Conservation (phyloP, 1,140 invertebrate species). For the Parapsyche elsis region DNA sequence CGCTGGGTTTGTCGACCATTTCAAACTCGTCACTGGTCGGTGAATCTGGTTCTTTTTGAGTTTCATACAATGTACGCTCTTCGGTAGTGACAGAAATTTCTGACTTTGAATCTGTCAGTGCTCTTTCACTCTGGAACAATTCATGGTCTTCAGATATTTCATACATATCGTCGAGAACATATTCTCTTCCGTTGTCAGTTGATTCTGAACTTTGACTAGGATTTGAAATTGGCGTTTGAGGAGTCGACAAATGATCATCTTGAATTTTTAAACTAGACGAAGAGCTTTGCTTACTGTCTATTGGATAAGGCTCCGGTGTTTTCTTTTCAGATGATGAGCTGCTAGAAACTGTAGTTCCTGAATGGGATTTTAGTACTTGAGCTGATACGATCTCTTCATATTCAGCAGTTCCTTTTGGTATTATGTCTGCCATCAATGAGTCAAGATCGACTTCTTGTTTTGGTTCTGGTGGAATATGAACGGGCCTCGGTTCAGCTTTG, state of each 20-base stretch:
- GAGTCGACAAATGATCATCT: constrained; percentile 66
- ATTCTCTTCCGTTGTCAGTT: constrained; percentile 73
- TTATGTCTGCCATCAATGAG: constrained; percentile 59
- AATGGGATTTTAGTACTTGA: constrained; percentile 47
- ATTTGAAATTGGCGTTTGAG: constrained; percentile 70
- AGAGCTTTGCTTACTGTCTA: constrained; percentile 55
- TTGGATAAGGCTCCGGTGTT: constrained; percentile 47
- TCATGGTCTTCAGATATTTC: constrained; percentile 71
- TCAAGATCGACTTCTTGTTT: constrained; percentile 64
- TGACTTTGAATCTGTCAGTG: constrained; percentile 66
- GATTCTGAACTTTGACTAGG: constrained; percentile 74
- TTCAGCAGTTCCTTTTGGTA: constrained; percentile 62
- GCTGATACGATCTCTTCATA: constrained; percentile 62
- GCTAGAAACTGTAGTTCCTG: constrained; percentile 42
- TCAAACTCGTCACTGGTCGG: constrained; percentile 91
- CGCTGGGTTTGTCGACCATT: constrained; percentile 84
- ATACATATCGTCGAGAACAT: constrained; percentile 70
- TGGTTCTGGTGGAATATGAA: background rate
- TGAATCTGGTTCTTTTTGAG: constrained; percentile 75
- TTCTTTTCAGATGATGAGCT: constrained; percentile 51
- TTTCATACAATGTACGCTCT: constrained; percentile 67
- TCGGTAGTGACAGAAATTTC: constrained; percentile 68
- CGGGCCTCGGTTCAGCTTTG: constrained; percentile 48
- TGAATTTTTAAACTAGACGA: constrained; percentile 63
- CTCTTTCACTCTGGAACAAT: constrained; percentile 60